Evolutionary conservation across 92 coral and sea anemone species (phyloP).

Genomic region (Porites divaricata): DNA sequence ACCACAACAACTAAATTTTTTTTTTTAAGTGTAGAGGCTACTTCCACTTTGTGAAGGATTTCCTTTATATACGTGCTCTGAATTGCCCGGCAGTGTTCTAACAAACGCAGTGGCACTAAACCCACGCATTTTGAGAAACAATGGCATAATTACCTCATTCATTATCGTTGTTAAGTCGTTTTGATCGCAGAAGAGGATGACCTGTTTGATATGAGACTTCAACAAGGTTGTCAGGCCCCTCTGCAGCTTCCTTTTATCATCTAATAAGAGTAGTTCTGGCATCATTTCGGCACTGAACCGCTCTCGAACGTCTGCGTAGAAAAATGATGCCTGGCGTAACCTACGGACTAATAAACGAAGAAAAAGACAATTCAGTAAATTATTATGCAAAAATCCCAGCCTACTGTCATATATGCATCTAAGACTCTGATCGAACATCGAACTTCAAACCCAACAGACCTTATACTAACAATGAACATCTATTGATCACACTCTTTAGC

Average conservation of each 20-base stretch:
- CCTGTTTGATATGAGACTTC: slow-evolving; percentile 78
- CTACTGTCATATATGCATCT: too few relatives aligned
- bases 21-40: too few relatives aligned
- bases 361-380: background rate
- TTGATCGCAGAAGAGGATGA: slow-evolving; percentile 79
- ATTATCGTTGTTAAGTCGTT: slow-evolving; percentile 75
- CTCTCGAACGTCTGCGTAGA: slow-evolving; percentile 58
- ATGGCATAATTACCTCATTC: slow-evolving; percentile 68
- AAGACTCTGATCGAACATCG: too few relatives aligned
- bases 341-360: slow-evolving; percentile 52
- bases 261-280: slow-evolving; percentile 77
- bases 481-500: background rate
- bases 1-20: too few relatives aligned
- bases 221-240: slow-evolving; percentile 56
- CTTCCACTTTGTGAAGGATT: too few relatives aligned
- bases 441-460: too few relatives aligned
- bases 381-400: too few relatives aligned
- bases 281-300: slow-evolving; percentile 77
- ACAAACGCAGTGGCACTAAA: background rate
- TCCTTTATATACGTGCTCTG: too few relatives aligned
- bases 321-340: slow-evolving; percentile 66
- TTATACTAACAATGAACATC: background rate
- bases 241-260: slow-evolving; percentile 39
- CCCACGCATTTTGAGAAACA: background rate
- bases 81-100: too few relatives aligned